A percentile compares a stretch with the other conserved stretches of the same genome.
These are phyloP conservation scores for Phaedon cochleariae DNA, from an alignment of 2,888 invertebrate genomes.

Conservation along the genomic window DNA sequence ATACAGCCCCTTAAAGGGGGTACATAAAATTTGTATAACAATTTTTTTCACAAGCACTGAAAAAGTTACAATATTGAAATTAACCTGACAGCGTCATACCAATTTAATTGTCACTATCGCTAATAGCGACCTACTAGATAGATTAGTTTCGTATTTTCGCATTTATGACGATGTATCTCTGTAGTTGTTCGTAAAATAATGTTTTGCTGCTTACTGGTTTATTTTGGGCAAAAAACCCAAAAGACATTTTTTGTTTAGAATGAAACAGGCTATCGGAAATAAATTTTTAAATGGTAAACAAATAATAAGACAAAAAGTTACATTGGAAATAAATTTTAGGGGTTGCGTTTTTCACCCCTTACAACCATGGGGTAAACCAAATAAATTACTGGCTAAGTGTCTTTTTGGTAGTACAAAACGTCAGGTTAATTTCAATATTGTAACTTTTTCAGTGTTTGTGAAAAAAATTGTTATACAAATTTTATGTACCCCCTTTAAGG, in stretches of 20 bases:
- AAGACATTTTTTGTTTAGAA: too few relatives aligned
- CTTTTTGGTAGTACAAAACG: not conserved
- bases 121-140: too few relatives aligned
- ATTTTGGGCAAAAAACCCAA: too few relatives aligned
- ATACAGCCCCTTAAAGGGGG: too few relatives aligned
- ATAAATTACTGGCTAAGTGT: constrained; percentile 1
- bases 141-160: too few relatives aligned
- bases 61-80: too few relatives aligned
- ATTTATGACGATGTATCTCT: constrained; percentile 36
- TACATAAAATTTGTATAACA: too few relatives aligned
- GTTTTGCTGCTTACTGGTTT: not conserved
- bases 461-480: too few relatives aligned
- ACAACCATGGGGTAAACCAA: constrained; percentile 1
- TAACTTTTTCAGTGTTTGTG: not conserved
- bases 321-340: not conserved
- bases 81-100: too few relatives aligned
- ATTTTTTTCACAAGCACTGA: too few relatives aligned
- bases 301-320: constrained; percentile 15
- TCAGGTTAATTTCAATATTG: constrained; percentile 1
- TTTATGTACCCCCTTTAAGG: too few relatives aligned
- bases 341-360: not conserved
- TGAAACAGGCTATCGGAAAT: constrained; percentile 25
- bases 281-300: constrained; percentile 23
- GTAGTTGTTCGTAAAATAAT: constrained; percentile 30
- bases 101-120: too few relatives aligned